Percentiles rank a stretch among this genome's conserved stretches.
Conservation (phyloP, 2,888 invertebrate species). For the Eristalis pertinax region DNA sequence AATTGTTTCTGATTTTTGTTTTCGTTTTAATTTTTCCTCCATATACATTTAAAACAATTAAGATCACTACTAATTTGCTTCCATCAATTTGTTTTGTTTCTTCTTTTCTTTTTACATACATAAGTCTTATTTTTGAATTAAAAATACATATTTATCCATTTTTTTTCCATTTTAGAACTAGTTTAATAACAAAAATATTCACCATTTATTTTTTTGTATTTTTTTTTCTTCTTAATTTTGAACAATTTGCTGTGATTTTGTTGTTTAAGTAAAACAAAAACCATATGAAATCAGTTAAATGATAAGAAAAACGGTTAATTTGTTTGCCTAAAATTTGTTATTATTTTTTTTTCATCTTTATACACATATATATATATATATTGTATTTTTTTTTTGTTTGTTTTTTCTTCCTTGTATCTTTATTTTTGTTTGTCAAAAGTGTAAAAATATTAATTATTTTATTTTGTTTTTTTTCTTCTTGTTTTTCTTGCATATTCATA, state of each 20-base stretch:
- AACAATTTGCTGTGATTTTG: slow-evolving; percentile 39
- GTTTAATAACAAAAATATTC: slow-evolving; percentile 47
- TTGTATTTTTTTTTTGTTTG: slow-evolving; percentile 50
- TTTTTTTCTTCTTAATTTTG: slow-evolving; percentile 9
- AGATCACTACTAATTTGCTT: slow-evolving; percentile 60
- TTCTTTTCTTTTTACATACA: slow-evolving; percentile 41
- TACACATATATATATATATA: slow-evolving; percentile 22
- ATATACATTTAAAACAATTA: slow-evolving; percentile 62
- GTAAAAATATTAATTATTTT: slow-evolving; percentile 55
- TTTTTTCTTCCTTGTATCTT: slow-evolving; percentile 42
- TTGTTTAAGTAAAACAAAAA: slow-evolving; percentile 1
- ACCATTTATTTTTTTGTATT: neutral
- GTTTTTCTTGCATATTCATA: neutral
- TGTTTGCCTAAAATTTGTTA: slow-evolving; percentile 47
- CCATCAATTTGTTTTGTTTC: slow-evolving; percentile 37
- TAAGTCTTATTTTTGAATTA: slow-evolving; percentile 58
- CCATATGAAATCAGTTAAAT: slow-evolving; percentile 22
- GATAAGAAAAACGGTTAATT: slow-evolving; percentile 49
- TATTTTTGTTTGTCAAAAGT: slow-evolving; percentile 54
- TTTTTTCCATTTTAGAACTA: slow-evolving; percentile 31
- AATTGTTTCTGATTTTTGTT: slow-evolving; percentile 20
- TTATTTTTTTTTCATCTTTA: slow-evolving; percentile 7
- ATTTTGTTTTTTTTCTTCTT: neutral
- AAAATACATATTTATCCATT: slow-evolving; percentile 45
- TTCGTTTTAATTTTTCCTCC: slow-evolving; percentile 46